Conservation (phyloP, 1,140 invertebrate species). For the Megathymus violae region DNA sequence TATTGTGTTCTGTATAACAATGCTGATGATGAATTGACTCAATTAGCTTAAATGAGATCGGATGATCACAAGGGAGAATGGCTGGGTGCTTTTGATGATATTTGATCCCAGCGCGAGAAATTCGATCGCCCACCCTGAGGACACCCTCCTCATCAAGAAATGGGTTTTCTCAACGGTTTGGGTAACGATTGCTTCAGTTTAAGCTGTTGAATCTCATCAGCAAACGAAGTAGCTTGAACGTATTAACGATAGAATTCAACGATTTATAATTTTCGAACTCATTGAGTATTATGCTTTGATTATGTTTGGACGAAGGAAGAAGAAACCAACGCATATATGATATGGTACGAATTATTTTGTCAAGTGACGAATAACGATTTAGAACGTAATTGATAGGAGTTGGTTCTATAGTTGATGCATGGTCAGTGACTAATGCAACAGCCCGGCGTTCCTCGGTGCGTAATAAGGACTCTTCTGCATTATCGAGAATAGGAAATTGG, state of each 20-base stretch:
- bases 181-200: not conserved
- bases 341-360: not conserved
- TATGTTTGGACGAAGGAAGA: not conserved
- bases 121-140: conserved; percentile 45
- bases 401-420: not conserved
- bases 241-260: not conserved
- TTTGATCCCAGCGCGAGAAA: conserved; percentile 23
- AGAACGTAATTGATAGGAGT: conserved; percentile 1
- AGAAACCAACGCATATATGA: not conserved
- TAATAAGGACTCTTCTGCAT: not conserved
- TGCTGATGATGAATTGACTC: conserved; percentile 15
- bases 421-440: not conserved
- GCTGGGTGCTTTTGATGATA: conserved; percentile 26
- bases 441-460: not conserved
- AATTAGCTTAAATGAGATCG: conserved; percentile 11
- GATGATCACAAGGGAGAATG: conserved; percentile 2
- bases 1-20: conserved; percentile 20
- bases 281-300: not conserved
- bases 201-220: not conserved
- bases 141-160: conserved; percentile 40
- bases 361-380: not conserved
- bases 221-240: not conserved
- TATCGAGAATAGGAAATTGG: not conserved
- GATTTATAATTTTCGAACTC: not conserved
- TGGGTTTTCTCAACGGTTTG: conserved; percentile 38